Evolutionary conservation across 2,113 vertebrate genomes (phyloP), one percentile per base, ranked within the genome.

Genomic region (Corynorhinus townsendii): DNA sequence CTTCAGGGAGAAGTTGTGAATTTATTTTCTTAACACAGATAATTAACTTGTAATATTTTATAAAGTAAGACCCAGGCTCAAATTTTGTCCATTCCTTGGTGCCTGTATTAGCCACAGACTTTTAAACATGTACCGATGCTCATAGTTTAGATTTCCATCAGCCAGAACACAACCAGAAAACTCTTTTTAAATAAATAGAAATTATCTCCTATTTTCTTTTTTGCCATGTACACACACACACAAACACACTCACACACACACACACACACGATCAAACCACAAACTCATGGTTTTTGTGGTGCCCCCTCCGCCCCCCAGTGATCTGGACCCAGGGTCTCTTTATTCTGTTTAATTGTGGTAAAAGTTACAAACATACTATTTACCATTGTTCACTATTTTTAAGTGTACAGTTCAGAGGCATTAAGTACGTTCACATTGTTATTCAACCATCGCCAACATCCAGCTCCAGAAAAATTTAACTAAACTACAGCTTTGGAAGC

Each of bases 1-100:
- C 5, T 95, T 94, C 82, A 98, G 94, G 16, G 59, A 83, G 96
- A 98, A 98, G 71, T 28, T 62, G 59, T 62, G 56, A 28, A 26
- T 59, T 59, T 59, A 9, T 59, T 59, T 59, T 40, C 73, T 81
- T 86, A 86, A 28, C 16, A 38, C 62, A 52, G 4, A 12, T 84
- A 64, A 64, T 81, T 94, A 43, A 45, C n/a, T 64, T 43, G 12
- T 43, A 45, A 15, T 73, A 43, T 26, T 79, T 83, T 86, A 85
- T 89, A 62, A 86, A 73, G 14, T 79, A 86, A 86, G 33, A 82
- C 43, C 3, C 16, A 62, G 75, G 47, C 8, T 49, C 38, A 71
- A 49, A 76, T 86, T 81, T 94, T 24, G 12, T 47, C 22, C n/a
- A 68, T 68, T 90, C 11, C 40, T 28, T 26, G 7, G 66, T 77